Base-by-base conservation (phyloP, 1,140 invertebrate genomes). In the Metopolophium dirhodum region DNA sequence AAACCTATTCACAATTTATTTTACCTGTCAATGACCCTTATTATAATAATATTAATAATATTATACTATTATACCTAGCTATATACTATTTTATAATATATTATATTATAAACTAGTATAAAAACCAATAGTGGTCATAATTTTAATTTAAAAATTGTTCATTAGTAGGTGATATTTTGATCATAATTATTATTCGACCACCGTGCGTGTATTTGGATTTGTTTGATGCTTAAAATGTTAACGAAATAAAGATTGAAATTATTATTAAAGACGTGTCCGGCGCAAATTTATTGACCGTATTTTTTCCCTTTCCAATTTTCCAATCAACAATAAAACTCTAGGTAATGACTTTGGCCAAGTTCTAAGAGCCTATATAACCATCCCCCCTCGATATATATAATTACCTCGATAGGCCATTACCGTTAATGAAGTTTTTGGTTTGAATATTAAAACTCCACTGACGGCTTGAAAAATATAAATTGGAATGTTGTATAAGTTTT, bases 371-470 rank as follows among this genome's bases (percentile, higher is more conserved):
- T n/a, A 51, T 91, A 45, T 82, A 82, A 91, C 57, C 90, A 47
- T 20, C 49, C 90, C n/a, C 68, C 22, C 68, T 37, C 90, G 23
- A 45, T 49, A 82, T 35, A 89, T 83, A 51, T 91, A 91, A 91
- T 91, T 82, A 91, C 90, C 90, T 77, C 68, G 45, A 91, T 47
- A 51, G 37, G 90, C 90, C 90, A 91, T 91, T 91, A 91, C 45
- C 30, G 68, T 83, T 91, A 91, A 91, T 82, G 90, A 91, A 91
- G 57, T 91, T 91, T 91, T 91, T 26, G 68, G 90, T 91, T 91
- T 91, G 90, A 91, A 91, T 91, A 91, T 91, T 91, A 91, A 91
- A 83, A 82, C 68, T 91, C 47, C 20, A 37, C 47, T 26, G 68
- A 49, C 68, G 90, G 47, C n/a, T 82, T 68, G 41, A 83, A 83